Base-by-base conservation (phyloP, 2,888 invertebrate genomes). In the Apamea anceps region DNA sequence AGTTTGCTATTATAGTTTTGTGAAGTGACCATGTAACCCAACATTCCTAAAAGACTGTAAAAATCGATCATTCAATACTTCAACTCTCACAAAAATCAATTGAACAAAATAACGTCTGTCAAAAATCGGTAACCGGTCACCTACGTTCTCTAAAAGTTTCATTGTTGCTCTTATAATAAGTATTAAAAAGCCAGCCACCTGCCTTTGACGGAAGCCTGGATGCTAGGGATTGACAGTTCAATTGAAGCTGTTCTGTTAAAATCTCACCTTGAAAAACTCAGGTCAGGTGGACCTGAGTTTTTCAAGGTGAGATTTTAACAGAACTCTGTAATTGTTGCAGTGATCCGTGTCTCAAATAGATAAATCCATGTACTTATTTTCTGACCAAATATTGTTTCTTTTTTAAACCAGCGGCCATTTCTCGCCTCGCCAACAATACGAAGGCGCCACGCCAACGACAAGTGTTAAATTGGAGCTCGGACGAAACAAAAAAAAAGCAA, bases 391-490 rank as follows among this genome's bases (percentile, higher is more conserved):
- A 2, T 5, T n/a, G n/a, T n/a, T 60, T 13, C 4, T 60, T n/a
- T 60, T n/a, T n/a, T 1, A n/a, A 60, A 60, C 5, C n/a, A 60
- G 12, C n/a, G 79, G 74, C 89, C 92, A 91, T 25, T 91, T 21
- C 75, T 66, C 25, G 8, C 2, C 74, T 42, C 12, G 0, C 63
- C 25, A 0, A 91, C 86, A 88, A 83, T 32, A 85, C 10, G n/a
- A 87, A 91, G 91, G 92, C 91, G 93, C 92, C 92, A 91, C 91
- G 91, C 91, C 90, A 91, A 82, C 92, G 93, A 93, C 94, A 94
- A 94, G 93, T 94, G 94, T 93, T 93, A 93, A 94, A 94, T 94
- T 94, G 92, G 91, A 92, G 89, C 90, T 89, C 85, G 90, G 86
- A 87, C 85, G 87, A 91, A 91, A 91, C 87, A 88, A 90, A 89